phyloP scores from a whole-genome alignment of 1,140 invertebrate species.

The Zaprionus davidi region DNA sequence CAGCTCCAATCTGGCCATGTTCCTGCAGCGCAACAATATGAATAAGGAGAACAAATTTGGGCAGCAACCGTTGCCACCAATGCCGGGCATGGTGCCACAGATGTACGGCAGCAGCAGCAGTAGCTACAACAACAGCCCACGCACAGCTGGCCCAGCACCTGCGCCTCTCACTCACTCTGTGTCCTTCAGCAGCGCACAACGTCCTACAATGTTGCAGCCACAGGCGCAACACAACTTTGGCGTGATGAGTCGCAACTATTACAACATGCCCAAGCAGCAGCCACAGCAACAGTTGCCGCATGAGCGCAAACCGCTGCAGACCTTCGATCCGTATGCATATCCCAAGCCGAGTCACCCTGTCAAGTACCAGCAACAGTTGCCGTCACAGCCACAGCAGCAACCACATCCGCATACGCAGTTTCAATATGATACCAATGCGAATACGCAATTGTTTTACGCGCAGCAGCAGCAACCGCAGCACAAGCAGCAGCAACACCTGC shows the following conservation, averaged over 20 bases:
- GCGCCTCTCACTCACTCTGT: constrained; percentile 63
- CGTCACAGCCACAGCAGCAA: constrained; percentile 8
- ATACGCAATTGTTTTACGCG: constrained; percentile 76
- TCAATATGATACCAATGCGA: constrained; percentile 55
- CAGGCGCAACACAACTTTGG: constrained; percentile 53
- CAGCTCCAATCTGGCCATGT: constrained; percentile 52
- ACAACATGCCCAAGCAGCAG: constrained; percentile 66
- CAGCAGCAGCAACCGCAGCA: constrained; percentile 48
- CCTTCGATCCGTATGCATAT: constrained; percentile 82
- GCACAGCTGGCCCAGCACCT: constrained; percentile 43
- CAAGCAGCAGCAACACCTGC: constrained; percentile 31
- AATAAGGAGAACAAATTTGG: constrained; percentile 80
- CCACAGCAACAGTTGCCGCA: constrained; percentile 20
- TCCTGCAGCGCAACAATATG: constrained; percentile 67
- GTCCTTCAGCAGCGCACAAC: constrained; percentile 66
- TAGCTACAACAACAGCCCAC: constrained; percentile 24
- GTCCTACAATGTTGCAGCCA: constrained; percentile 53
- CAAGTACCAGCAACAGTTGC: constrained; percentile 66
- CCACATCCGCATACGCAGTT: constrained; percentile 40
- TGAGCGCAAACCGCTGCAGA: constrained; percentile 77
- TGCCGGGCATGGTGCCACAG: constrained; percentile 61
- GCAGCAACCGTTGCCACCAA: constrained; percentile 20
- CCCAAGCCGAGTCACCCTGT: constrained; percentile 63
- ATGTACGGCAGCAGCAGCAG: constrained; percentile 57
- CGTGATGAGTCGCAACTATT: constrained; percentile 75